Evolutionary conservation across 2,113 vertebrate genomes (phyloP).

Genomic region (Poecile atricapillus): DNA sequence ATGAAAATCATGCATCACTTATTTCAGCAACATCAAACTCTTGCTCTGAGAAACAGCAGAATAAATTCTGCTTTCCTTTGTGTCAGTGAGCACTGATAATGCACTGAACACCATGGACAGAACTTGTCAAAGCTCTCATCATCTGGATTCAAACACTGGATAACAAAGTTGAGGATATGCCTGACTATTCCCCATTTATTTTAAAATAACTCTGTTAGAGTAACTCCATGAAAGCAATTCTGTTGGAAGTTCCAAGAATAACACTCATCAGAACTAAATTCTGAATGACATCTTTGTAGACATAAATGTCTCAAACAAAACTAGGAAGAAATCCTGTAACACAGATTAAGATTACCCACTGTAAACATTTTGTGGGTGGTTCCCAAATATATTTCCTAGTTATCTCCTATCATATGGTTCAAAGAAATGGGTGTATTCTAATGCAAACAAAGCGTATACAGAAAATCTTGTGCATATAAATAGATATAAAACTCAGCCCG

Average conservation of each 20-base stretch:
- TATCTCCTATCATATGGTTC: neutral
- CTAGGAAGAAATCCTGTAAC: neutral
- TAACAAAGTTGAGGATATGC: neutral
- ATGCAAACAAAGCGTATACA: neutral
- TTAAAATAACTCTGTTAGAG: neutral
- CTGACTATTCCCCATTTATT: neutral
- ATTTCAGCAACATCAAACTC: neutral
- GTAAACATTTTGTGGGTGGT: neutral
- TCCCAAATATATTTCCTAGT: neutral
- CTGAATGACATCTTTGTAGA: neutral
- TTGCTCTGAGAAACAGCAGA: neutral
- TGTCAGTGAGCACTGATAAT: neutral
- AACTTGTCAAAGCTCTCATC: neutral
- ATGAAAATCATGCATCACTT: neutral
- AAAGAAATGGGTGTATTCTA: neutral
- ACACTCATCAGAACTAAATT: neutral
- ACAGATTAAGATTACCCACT: neutral
- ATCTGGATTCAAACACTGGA: neutral
- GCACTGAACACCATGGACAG: neutral
- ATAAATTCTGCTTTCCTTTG: neutral
- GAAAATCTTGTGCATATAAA: neutral
- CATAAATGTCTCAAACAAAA: neutral
- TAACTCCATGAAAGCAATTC: neutral
- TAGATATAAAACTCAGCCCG: neutral
- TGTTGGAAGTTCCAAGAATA: neutral